Conservation (phyloP, 2,797 vertebrate species). For the Premnoplex brunnescens region DNA sequence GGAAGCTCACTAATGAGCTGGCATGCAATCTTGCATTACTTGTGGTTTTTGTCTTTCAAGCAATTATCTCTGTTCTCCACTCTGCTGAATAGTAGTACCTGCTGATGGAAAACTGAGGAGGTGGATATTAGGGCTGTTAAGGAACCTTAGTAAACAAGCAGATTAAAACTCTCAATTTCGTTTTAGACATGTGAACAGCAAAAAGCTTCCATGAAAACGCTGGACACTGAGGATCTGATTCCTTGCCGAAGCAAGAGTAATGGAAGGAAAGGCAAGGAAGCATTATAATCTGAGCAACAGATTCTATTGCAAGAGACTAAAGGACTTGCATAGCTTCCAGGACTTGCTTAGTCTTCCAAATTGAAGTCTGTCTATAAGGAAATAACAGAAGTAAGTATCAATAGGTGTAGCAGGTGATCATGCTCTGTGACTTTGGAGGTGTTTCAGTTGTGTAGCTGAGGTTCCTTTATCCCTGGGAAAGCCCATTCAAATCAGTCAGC, state of each 20-base stretch:
- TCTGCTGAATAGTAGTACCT: neutral
- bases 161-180: neutral
- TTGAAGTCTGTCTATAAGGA: neutral
- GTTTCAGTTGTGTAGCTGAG: neutral
- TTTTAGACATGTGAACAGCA: neutral
- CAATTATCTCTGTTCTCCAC: neutral
- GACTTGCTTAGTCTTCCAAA: neutral
- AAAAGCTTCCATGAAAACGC: neutral
- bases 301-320: neutral
- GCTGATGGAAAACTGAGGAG: neutral
- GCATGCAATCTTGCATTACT: neutral
- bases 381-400: neutral
- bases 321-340: neutral
- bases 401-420: neutral
- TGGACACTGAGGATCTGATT: neutral
- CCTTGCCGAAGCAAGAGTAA: neutral
- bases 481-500: neutral
- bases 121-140: conserved; percentile 9
- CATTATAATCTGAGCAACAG: neutral
- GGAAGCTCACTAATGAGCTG: neutral
- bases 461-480: neutral
- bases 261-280: neutral
- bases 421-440: neutral
- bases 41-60: neutral
- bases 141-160: neutral